Base-by-base conservation (phyloP, 2,113 vertebrate genomes). In the Mustela lutreola region DNA sequence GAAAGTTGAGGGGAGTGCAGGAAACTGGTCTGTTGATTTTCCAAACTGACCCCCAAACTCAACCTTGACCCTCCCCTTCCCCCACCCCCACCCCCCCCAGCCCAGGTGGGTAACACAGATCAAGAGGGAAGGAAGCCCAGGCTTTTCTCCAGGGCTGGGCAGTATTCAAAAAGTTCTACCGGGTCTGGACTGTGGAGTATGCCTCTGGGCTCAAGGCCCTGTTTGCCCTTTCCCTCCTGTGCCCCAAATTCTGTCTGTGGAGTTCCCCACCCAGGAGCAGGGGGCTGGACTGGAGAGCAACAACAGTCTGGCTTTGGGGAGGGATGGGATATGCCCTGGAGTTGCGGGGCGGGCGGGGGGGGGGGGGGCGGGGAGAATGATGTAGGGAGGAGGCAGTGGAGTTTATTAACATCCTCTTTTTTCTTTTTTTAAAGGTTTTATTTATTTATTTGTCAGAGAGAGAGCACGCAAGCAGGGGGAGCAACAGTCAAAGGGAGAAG, bases 321-420 rank as follows among this genome's bases (percentile, higher is more conserved):
- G 4, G 0, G 21, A 15, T 11, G 12, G 76, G 65, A 50, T 53
- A 71, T 0, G 4, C 4, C 65, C 53, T 22, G 28, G 36, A 63
- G 5, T 10, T 15, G 24, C 14, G 14, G 58, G 22, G 48, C 14
- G 14, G 58, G 22, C 36, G n/a, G n/a, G 3, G 19, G 45, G 31
- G 9, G 42, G 3, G 19, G 45, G 31, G 9, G n/a, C 36, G 45
- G n/a, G 4, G 19, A 36, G 31, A 6, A 39, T 16, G 11, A 7
- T n/a, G n/a, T 2, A 0, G 1, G 2, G 48, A 45, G 24, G 9
- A 85, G 11, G 36, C 4, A 0, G 1, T 76, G 45, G 48, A 78
- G 31, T 48, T 84, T 24, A 36, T 36, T 33, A 33, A 45, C 7
- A 31, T 31, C 62, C 11, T 65, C 11, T 24, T 62, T 26, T 62